Percentiles rank a stretch among this genome's conserved stretches.
Conservation (phyloP, 2,113 vertebrate species). For the Tachuris rubrigastra region DNA sequence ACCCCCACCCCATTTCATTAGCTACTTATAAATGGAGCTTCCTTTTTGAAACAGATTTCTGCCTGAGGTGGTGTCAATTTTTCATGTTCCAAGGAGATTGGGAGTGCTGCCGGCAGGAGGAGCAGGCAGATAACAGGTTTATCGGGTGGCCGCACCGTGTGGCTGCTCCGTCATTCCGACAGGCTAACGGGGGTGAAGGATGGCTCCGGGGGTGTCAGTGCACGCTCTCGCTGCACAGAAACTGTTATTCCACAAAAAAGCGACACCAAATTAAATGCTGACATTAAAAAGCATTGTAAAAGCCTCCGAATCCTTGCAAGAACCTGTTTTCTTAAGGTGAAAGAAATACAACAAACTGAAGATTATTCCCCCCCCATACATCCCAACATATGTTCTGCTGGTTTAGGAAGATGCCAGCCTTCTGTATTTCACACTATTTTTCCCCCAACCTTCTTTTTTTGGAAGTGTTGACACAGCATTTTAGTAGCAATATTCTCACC, state of each 20-base stretch:
- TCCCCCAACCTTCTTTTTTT: background rate
- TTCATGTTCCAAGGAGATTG: constrained; percentile 68
- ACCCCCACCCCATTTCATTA: constrained; percentile 38
- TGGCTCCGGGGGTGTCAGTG: background rate
- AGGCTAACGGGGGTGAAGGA: constrained; percentile 57
- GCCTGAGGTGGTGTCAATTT: constrained; percentile 72
- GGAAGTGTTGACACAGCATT: background rate
- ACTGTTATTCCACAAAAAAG: background rate
- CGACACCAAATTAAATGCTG: background rate
- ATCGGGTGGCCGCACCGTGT: constrained; percentile 52
- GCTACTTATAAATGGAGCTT: constrained; percentile 72
- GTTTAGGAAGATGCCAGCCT: background rate
- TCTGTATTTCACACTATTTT: background rate
- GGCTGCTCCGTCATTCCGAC: constrained; percentile 67
- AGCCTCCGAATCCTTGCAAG: background rate
- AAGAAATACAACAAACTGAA: background rate
- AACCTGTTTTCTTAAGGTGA: background rate
- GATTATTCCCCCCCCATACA: background rate
- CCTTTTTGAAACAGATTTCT: constrained; percentile 72
- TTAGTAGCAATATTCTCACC: background rate
- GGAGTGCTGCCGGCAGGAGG: constrained; percentile 61
- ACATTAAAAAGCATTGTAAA: background rate
- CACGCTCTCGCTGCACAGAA: background rate
- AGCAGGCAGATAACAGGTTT: constrained; percentile 73
- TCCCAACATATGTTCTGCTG: background rate